These are phyloP conservation scores for Dolichallabes microphthalmus DNA, from an alignment of 2,113 vertebrate genomes.

Conservation along the genomic window DNA sequence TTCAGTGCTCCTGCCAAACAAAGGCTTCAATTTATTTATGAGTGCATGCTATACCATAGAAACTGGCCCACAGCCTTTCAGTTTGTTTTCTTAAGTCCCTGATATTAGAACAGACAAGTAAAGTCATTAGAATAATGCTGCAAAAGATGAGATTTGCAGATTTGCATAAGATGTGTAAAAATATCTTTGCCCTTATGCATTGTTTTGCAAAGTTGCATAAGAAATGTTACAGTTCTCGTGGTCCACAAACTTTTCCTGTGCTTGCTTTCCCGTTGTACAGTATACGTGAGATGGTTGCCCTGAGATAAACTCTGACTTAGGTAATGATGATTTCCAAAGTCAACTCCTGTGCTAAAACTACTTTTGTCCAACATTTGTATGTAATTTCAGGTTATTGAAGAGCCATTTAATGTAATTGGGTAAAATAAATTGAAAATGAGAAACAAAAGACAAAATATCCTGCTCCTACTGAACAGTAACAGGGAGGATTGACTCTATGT, in stretches of 20 bases:
- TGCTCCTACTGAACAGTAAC: not conserved
- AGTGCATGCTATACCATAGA: constrained; percentile 51
- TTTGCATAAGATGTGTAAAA: constrained; percentile 38
- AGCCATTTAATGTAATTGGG: not conserved
- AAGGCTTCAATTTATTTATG: constrained; percentile 66
- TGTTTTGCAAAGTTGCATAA: constrained; percentile 12
- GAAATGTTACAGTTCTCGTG: constrained; percentile 18
- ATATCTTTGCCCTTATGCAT: not conserved
- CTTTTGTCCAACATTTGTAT: not conserved
- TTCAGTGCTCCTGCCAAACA: constrained; percentile 62
- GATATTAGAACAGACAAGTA: not conserved
- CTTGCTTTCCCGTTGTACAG: constrained; percentile 8
- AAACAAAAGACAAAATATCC: not conserved
- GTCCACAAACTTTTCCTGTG: constrained; percentile 28
- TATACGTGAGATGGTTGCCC: constrained; percentile 26
- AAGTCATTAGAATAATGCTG: constrained; percentile 19
- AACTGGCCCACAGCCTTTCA: not conserved
- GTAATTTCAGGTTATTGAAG: not conserved
- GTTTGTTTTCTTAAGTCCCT: not conserved
- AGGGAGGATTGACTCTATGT: not conserved
- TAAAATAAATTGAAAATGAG: not conserved
- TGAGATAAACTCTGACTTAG: constrained; percentile 11
- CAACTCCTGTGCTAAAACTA: not conserved
- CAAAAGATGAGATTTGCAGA: constrained; percentile 3
- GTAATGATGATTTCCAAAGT: not conserved